Evolutionary conservation across 2,888 invertebrate genomes (phyloP).

Genomic region (Elegia similella): DNA sequence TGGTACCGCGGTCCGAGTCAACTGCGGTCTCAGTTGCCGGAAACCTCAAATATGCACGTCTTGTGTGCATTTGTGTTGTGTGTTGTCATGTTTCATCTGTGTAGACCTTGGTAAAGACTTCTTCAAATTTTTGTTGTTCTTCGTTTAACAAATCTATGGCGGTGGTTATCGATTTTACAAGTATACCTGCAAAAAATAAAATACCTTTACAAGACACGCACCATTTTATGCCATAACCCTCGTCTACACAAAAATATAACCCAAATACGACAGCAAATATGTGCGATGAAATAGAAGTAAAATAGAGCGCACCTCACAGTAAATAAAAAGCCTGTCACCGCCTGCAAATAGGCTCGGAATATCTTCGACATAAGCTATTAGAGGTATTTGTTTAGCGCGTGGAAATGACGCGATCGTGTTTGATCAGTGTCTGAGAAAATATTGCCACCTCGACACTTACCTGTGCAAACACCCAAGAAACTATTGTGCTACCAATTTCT

Average conservation of each 20-base stretch:
- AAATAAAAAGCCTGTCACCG: conserved; percentile 12
- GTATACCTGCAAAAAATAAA: too few relatives aligned
- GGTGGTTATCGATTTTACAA: too few relatives aligned
- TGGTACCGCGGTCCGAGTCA: too few relatives aligned
- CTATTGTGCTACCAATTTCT: conserved; percentile 1
- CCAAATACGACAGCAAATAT: neutral
- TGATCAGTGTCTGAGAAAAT: conserved; percentile 13
- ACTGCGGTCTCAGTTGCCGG: too few relatives aligned
- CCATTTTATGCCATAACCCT: too few relatives aligned
- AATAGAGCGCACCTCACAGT: neutral
- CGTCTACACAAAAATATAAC: neutral
- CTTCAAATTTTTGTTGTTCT: too few relatives aligned
- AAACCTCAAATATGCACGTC: too few relatives aligned
- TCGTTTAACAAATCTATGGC: too few relatives aligned
- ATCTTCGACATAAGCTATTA: conserved; percentile 8
- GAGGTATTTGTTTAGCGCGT: conserved; percentile 11
- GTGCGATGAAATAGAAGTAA: neutral
- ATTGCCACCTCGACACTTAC: conserved; percentile 13
- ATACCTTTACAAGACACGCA: too few relatives aligned
- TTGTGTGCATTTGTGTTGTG: too few relatives aligned
- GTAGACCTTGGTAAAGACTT: too few relatives aligned
- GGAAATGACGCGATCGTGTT: conserved; percentile 8
- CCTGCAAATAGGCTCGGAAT: neutral
- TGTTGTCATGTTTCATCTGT: too few relatives aligned
- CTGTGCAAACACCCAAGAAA: conserved; percentile 6